Conservation (phyloP, 2,888 invertebrate genomes). For the Flexamia atlantica region DNA sequence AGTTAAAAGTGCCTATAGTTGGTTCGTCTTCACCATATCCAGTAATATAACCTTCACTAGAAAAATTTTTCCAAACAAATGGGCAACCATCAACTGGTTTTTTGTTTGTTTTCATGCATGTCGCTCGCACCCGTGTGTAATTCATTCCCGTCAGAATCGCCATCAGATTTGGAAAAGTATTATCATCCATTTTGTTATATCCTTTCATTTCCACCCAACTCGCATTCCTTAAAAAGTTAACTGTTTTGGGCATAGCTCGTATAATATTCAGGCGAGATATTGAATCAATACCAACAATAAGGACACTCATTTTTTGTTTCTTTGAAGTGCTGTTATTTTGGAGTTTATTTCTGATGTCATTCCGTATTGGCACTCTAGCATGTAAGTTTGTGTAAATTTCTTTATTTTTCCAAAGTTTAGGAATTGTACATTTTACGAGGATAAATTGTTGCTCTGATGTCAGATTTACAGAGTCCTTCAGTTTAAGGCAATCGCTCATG, state of each 20-base stretch:
- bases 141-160: constrained; percentile 86
- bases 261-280: constrained; percentile 88
- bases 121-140: constrained; percentile 65
- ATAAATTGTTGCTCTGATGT: constrained; percentile 67
- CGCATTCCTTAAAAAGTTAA: constrained; percentile 81
- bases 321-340: constrained; percentile 65
- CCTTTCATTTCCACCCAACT: constrained; percentile 86
- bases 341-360: constrained; percentile 76
- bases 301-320: constrained; percentile 78
- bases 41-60: constrained; percentile 84
- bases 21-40: constrained; percentile 89
- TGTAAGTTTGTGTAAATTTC: constrained; percentile 79
- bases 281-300: constrained; percentile 91
- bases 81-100: constrained; percentile 82
- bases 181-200: constrained; percentile 90
- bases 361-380: constrained; percentile 77
- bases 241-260: constrained; percentile 86
- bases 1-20: constrained; percentile 86
- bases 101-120: constrained; percentile 67
- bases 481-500: constrained; percentile 64
- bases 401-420: constrained; percentile 63
- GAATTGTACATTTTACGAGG: constrained; percentile 66
- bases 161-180: constrained; percentile 94
- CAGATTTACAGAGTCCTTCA: constrained; percentile 66
- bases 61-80: constrained; percentile 87